These are phyloP conservation scores for Metalampra italica DNA, from an alignment of 2,888 invertebrate species.

Conservation along the genomic window DNA sequence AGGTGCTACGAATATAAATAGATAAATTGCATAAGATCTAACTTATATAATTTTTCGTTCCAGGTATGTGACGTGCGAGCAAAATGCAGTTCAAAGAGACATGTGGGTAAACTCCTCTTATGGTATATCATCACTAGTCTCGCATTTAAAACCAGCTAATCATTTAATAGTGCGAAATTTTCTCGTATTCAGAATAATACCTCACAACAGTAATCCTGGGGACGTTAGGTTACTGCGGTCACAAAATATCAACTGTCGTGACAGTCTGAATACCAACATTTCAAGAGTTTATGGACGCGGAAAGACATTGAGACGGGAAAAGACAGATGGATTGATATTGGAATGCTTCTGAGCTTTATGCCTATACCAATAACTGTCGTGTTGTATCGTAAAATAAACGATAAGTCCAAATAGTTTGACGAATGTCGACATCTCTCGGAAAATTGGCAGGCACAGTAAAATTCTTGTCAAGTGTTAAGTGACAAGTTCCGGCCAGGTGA, in stretches of 20 bases:
- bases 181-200: not conserved
- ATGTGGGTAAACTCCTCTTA: too few relatives aligned
- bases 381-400: not conserved
- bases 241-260: conserved; percentile 1
- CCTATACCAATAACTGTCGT: not conserved
- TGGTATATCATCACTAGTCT: too few relatives aligned
- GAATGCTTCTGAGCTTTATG: not conserved
- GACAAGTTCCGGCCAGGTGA: not conserved
- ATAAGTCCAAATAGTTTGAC: not conserved
- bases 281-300: not conserved
- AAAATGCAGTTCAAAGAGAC: too few relatives aligned
- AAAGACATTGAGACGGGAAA: not conserved
- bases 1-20: too few relatives aligned
- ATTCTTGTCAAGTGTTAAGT: not conserved
- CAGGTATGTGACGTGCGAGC: too few relatives aligned
- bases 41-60: too few relatives aligned
- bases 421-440: not conserved
- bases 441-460: not conserved
- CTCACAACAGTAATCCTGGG: conserved; percentile 1
- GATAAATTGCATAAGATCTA: too few relatives aligned
- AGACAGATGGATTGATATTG: not conserved
- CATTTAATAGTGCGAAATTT: too few relatives aligned
- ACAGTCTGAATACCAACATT: conserved; percentile 2
- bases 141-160: too few relatives aligned
- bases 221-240: not conserved